phyloP scores from a whole-genome alignment of 2,888 invertebrate genomes.

The Abrostola triplasia region DNA sequence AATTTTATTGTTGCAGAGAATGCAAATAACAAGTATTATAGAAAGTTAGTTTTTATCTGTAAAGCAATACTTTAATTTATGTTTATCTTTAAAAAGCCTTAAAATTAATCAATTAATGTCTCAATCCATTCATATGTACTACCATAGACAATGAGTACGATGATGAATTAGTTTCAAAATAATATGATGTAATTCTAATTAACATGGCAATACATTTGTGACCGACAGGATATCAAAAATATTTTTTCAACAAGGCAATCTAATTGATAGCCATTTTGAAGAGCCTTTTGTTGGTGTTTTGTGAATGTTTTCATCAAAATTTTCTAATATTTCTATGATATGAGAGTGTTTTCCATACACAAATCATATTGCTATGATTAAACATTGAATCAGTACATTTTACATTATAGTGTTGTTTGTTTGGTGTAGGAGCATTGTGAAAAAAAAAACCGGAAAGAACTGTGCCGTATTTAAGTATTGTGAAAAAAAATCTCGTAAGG shows the following conservation, averaged over 20 bases:
- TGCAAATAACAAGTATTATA: too few species aligned
- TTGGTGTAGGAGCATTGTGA: slow-evolving; percentile 78
- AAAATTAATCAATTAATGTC: not conserved
- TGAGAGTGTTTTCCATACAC: slow-evolving; percentile 58
- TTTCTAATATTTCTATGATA: slow-evolving; percentile 75
- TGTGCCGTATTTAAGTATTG: slow-evolving; percentile 72
- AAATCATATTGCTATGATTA: slow-evolving; percentile 55
- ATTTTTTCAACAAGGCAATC: slow-evolving; percentile 85
- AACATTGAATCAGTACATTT: slow-evolving; percentile 59
- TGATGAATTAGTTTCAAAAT: slow-evolving; percentile 55
- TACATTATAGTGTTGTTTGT: slow-evolving; percentile 73
- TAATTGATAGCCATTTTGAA: slow-evolving; percentile 89
- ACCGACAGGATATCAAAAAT: slow-evolving; percentile 84
- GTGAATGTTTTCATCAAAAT: slow-evolving; percentile 87
- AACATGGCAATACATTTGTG: slow-evolving; percentile 83
- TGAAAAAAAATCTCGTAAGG: slow-evolving; percentile 62
- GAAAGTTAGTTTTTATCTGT: not conserved
- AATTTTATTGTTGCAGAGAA: too few species aligned
- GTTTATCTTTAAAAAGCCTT: not conserved
- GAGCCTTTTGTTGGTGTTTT: slow-evolving; percentile 89
- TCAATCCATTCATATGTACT: not conserved
- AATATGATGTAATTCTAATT: slow-evolving; percentile 68
- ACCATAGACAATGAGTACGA: slow-evolving; percentile 68
- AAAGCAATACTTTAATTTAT: not conserved
- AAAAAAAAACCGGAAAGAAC: slow-evolving; percentile 84